These are phyloP conservation scores for Festucalex cinctus DNA, from an alignment of 2,113 vertebrate genomes.

Conservation along the genomic window DNA sequence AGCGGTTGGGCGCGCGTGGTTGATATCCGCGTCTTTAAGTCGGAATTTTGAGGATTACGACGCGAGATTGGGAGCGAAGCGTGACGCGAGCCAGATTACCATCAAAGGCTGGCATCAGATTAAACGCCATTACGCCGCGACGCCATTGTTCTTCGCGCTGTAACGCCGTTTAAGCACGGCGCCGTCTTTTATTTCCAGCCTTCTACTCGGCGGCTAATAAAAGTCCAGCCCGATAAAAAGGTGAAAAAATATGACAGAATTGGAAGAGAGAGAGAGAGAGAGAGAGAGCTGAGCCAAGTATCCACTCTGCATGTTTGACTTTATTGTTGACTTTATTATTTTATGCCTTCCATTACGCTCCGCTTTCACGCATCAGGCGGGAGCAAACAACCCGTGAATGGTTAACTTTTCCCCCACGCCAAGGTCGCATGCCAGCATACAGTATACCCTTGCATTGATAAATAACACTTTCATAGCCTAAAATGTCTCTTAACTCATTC, in stretches of 20 bases:
- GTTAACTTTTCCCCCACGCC: neutral
- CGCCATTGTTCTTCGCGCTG: neutral
- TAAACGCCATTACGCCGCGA: neutral
- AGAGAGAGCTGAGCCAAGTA: neutral
- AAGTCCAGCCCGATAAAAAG: slow-evolving; percentile 1
- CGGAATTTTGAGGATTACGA: neutral
- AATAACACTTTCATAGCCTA: neutral
- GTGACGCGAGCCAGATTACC: neutral
- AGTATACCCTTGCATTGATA: neutral
- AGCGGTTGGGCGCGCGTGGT: neutral
- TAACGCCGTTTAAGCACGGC: neutral
- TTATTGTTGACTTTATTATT: slow-evolving; percentile 4
- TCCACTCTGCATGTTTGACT: slow-evolving; percentile 11
- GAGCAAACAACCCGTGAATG: slow-evolving; percentile 1
- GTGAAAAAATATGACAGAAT: neutral
- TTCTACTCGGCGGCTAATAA: neutral
- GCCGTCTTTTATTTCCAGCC: neutral
- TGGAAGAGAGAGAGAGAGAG: neutral
- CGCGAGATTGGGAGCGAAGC: neutral
- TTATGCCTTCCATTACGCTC: neutral
- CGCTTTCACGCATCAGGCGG: slow-evolving; percentile 3
- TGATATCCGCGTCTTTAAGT: neutral
- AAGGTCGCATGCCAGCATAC: neutral
- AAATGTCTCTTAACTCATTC: no score
- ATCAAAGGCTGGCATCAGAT: slow-evolving; percentile 2